Conservation (phyloP, 2,888 invertebrate species). For the Ceratothoa steindachneri region DNA sequence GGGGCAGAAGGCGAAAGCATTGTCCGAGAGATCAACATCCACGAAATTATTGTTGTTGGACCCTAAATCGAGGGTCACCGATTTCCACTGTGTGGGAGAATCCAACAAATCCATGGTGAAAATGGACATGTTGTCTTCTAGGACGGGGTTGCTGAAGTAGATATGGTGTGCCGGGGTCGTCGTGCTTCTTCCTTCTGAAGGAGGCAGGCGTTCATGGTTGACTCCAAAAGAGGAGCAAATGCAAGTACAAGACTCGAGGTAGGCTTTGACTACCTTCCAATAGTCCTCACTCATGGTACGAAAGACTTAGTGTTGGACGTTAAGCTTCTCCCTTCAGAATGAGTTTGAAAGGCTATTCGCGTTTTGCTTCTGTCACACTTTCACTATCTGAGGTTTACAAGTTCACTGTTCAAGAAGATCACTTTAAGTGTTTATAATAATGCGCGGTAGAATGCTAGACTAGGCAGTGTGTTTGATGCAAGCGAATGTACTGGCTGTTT, state of each 20-base stretch:
- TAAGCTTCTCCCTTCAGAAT: too few species aligned
- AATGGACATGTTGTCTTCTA: neutral
- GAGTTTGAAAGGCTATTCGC: too few species aligned
- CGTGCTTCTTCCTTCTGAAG: neutral
- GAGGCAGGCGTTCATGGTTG: neutral
- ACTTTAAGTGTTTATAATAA: too few species aligned
- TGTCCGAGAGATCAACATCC: neutral
- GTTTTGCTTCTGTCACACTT: too few species aligned
- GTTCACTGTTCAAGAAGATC: too few species aligned
- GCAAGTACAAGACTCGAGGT: neutral
- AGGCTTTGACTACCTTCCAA: too few species aligned
- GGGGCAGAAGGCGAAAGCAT: neutral
- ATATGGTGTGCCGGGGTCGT: neutral
- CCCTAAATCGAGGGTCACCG: neutral
- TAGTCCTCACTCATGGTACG: too few species aligned
- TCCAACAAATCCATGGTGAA: neutral
- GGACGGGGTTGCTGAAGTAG: neutral
- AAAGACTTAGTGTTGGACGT: too few species aligned
- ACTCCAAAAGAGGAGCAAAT: neutral
- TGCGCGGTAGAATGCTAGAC: too few species aligned
- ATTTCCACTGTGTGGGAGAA: neutral
- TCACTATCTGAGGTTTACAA: too few species aligned
- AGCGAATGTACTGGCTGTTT: too few species aligned
- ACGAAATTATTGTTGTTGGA: neutral
- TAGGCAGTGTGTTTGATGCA: too few species aligned